Percentiles rank a stretch among this genome's conserved stretches.
Evolutionary conservation across 2,113 vertebrate species (phyloP).

Genomic region (Macrotus californicus): DNA sequence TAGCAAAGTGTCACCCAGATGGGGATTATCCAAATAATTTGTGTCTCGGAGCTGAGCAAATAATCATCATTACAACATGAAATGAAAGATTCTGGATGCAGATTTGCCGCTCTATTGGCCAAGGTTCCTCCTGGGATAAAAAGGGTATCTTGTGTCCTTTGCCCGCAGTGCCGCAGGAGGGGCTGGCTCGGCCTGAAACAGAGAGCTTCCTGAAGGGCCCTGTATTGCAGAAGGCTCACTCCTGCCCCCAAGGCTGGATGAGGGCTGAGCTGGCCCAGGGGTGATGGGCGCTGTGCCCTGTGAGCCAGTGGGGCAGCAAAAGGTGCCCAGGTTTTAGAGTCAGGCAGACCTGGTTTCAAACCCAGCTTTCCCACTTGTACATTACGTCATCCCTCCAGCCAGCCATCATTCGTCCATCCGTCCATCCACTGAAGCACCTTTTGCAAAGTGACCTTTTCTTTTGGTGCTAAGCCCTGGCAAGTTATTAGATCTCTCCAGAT

Average conservation of each 20-base stretch:
- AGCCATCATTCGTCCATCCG: background rate
- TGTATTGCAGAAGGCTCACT: background rate
- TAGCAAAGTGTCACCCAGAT: constrained; percentile 78
- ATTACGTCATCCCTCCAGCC: background rate
- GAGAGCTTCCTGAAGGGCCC: background rate
- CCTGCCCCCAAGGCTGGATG: background rate
- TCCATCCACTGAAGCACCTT: background rate
- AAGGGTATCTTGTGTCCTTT: background rate
- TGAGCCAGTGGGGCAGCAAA: background rate
- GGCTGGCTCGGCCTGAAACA: fast-evolving
- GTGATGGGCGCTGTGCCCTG: background rate
- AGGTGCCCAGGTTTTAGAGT: background rate
- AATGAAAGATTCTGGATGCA: constrained; percentile 70
- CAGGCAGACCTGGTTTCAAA: background rate
- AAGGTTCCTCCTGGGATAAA: background rate
- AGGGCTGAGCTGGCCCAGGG: background rate
- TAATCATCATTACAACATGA: constrained; percentile 75
- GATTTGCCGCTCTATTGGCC: constrained; percentile 19
- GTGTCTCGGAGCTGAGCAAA: constrained; percentile 79
- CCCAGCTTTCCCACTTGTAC: background rate
- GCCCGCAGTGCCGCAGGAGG: background rate
- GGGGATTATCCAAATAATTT: constrained; percentile 81
- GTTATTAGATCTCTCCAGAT: background rate
- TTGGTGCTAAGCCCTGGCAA: background rate
- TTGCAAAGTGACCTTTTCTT: background rate